phyloP scores from a whole-genome alignment of 2,888 invertebrate species.

The Lepidonotus clava region DNA sequence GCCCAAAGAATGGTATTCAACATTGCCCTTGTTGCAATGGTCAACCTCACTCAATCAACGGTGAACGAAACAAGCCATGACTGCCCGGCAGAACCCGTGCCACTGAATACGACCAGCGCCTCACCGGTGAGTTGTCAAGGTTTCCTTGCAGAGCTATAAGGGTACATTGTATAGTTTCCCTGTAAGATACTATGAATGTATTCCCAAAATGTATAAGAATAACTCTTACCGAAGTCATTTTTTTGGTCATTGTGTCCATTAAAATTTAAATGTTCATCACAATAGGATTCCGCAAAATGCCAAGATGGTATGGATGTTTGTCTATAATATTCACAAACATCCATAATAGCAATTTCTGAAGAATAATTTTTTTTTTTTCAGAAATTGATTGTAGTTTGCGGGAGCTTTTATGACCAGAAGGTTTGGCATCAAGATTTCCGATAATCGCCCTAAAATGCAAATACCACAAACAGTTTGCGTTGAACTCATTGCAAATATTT shows the following conservation, averaged over 20 bases:
- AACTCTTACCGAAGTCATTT: background rate
- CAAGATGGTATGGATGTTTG: too few species aligned
- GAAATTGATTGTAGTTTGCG: too few species aligned
- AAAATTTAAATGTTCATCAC: background rate
- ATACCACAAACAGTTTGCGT: background rate
- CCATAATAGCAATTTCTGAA: too few species aligned
- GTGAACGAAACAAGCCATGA: background rate
- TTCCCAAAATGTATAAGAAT: background rate
- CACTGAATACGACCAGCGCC: background rate
- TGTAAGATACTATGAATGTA: background rate
- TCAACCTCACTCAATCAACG: slow-evolving; percentile 46
- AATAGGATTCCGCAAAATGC: background rate
- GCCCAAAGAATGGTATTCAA: slow-evolving; percentile 51
- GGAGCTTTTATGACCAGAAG: too few species aligned
- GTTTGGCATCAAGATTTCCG: too few species aligned
- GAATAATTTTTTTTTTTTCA: too few species aligned
- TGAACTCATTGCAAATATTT: background rate
- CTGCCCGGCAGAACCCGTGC: background rate
- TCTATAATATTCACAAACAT: too few species aligned
- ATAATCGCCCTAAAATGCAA: background rate
- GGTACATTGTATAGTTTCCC: background rate
- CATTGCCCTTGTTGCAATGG: slow-evolving; percentile 64
- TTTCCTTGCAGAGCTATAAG: background rate
- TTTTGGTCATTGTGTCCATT: background rate
- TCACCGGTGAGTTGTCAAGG: background rate